Base-by-base conservation (phyloP, 2,888 invertebrate species). In the Thereva unica region DNA sequence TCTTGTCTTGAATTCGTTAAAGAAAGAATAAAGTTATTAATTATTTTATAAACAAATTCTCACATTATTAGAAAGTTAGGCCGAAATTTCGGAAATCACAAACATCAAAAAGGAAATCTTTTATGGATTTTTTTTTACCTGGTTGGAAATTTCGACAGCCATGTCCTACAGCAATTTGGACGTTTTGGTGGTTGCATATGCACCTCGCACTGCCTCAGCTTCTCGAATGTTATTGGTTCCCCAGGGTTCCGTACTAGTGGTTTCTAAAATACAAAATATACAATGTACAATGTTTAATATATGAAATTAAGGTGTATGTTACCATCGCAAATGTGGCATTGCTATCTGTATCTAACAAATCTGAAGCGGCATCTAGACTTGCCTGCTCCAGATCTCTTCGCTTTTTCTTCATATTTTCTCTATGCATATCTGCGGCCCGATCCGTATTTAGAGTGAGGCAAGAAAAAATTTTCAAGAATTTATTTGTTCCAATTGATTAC, bases 81-180 rank as follows among this genome's bases (percentile, higher is more conserved):
- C 23, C 4, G 40, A 64, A 47, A n/a, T 23, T 7, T 37, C 8
- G 49, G 69, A 75, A 70, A 76, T 77, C 79, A 79, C 79, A 80
- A 23, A 80, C 78, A 80, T 79, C 80, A 79, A 80, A 80, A 80
- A 80, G 80, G 76, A 80, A 80, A 80, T 79, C 79, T 78, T 67
- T 61, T 63, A 68, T 71, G 70, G 66, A 64, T 70, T 70, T 68
- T 50, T n/a, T 69, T 70, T 78, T 82, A 82, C 79, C 92, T 87
- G 75, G 94, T 95, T 69, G 95, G 95, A 84, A 96, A 95, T 85
- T 95, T 95, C 82, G 93, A 91, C 82, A 94, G 87, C 94, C 95
- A 95, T 77, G 92, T 89, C 78, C 91, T 88, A 85, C 95, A 95
- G 86, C 93, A 93, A 84, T 92, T 92, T 83, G 90, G 91, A 80